Evolutionary conservation across 1,140 invertebrate genomes (phyloP).

Genomic region (Colletes gigas): DNA sequence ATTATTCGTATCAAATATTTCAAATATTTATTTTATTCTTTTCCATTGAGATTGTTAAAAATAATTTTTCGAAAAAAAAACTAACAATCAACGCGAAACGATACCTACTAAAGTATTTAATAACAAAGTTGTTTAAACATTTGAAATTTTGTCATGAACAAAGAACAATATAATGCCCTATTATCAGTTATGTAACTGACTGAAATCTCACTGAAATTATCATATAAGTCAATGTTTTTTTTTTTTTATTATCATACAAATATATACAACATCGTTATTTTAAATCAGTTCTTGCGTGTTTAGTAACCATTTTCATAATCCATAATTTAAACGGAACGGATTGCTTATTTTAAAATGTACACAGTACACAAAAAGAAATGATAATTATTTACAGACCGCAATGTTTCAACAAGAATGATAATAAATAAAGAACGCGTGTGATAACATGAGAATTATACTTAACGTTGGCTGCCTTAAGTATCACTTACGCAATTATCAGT

Average conservation of each 20-base stretch:
- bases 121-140: constrained; percentile 20
- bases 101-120: neutral
- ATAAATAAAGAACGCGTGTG: constrained; percentile 58
- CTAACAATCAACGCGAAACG: neutral
- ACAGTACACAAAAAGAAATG: constrained; percentile 36
- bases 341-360: constrained; percentile 47
- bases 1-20: neutral
- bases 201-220: constrained; percentile 50
- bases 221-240: constrained; percentile 40
- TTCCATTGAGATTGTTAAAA: neutral
- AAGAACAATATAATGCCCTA: constrained; percentile 58
- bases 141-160: constrained; percentile 17
- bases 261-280: constrained; percentile 62
- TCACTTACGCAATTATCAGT: constrained; percentile 17
- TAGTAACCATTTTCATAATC: constrained; percentile 34
- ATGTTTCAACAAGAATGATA: constrained; percentile 55
- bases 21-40: constrained; percentile 21
- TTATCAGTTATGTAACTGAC: constrained; percentile 42
- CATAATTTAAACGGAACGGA: constrained; percentile 43
- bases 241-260: constrained; percentile 65
- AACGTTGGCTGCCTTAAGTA: constrained; percentile 35
- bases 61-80: neutral
- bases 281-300: constrained; percentile 55
- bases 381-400: constrained; percentile 55
- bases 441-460: constrained; percentile 45